Percentiles rank a stretch among this genome's conserved stretches.
These are phyloP conservation scores for Aporrectodea caliginosa DNA, from an alignment of 1,140 invertebrate species.

Conservation along the genomic window DNA sequence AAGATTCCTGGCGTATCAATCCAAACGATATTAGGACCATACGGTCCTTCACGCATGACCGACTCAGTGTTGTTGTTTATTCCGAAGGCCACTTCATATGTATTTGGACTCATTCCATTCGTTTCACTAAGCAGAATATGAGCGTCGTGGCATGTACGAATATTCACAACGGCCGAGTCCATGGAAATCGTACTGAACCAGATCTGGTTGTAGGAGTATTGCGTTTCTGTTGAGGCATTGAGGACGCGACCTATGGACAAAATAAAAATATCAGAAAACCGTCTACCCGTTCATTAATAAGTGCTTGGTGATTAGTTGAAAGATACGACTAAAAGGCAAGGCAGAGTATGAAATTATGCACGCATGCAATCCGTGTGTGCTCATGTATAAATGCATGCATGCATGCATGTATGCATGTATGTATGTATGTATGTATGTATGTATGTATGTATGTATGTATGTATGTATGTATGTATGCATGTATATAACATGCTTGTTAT, in stretches of 20 bases:
- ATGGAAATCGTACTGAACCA: background rate
- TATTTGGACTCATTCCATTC: background rate
- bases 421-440: too few relatives aligned
- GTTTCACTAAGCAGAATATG: background rate
- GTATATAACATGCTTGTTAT: too few relatives aligned
- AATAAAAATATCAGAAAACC: background rate
- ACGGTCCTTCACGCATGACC: background rate
- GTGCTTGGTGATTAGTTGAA: too few relatives aligned
- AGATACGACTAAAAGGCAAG: too few relatives aligned
- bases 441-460: too few relatives aligned
- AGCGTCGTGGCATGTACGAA: background rate
- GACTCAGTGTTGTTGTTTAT: background rate
- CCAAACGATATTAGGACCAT: background rate
- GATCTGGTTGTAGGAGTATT: background rate
- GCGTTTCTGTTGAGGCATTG: background rate
- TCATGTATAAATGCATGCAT: too few relatives aligned
- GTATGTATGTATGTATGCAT: too few relatives aligned
- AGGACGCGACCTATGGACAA: background rate
- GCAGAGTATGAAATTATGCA: too few relatives aligned
- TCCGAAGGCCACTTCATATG: slow-evolving; percentile 3
- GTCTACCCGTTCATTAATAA: background rate
- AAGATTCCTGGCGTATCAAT: slow-evolving; percentile 2
- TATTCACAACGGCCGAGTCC: background rate
- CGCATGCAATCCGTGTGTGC: too few relatives aligned
- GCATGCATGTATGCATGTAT: too few relatives aligned